Conservation (phyloP, 2,797 vertebrate species). For the Phyllotis vaccarum region DNA sequence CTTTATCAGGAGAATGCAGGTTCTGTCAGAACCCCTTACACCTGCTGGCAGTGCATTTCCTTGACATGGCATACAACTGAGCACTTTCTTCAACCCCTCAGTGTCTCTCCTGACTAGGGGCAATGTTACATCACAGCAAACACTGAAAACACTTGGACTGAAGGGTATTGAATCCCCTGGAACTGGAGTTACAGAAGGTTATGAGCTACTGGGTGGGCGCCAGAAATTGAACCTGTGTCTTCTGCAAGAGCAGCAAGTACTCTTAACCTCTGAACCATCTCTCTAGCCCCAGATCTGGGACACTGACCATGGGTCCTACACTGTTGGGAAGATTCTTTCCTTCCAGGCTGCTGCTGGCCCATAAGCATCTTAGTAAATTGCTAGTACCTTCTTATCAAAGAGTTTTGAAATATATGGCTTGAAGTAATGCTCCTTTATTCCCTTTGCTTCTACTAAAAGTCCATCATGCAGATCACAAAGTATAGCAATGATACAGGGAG, state of each 20-base stretch:
- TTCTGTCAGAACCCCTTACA: neutral
- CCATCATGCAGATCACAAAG: slow-evolving; percentile 97
- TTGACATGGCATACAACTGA: neutral
- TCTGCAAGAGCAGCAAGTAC: neutral
- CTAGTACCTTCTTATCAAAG: slow-evolving; percentile 93
- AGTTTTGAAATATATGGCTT: slow-evolving; percentile 96
- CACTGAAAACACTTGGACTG: slow-evolving; percentile 29
- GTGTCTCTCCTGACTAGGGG: slow-evolving; percentile 2
- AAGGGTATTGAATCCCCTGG: neutral
- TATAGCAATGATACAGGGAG: slow-evolving; percentile 92
- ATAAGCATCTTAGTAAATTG: slow-evolving; percentile 17
- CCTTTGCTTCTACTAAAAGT: slow-evolving; percentile 96
- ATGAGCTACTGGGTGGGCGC: neutral
- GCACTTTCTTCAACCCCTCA: slow-evolving; percentile 23
- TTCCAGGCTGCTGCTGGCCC: neutral
- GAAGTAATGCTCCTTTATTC: slow-evolving; percentile 99
- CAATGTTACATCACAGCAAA: neutral
- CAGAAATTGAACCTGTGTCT: neutral
- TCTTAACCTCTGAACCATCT: neutral
- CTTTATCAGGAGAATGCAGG: slow-evolving; percentile 7
- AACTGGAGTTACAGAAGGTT: neutral
- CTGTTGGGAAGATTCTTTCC: neutral
- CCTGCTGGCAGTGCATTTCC: neutral
- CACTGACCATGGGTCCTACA: neutral
- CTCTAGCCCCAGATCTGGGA: neutral